These are phyloP conservation scores for Parotia lawesii DNA, from an alignment of 2,113 vertebrate genomes.

Conservation along the genomic window DNA sequence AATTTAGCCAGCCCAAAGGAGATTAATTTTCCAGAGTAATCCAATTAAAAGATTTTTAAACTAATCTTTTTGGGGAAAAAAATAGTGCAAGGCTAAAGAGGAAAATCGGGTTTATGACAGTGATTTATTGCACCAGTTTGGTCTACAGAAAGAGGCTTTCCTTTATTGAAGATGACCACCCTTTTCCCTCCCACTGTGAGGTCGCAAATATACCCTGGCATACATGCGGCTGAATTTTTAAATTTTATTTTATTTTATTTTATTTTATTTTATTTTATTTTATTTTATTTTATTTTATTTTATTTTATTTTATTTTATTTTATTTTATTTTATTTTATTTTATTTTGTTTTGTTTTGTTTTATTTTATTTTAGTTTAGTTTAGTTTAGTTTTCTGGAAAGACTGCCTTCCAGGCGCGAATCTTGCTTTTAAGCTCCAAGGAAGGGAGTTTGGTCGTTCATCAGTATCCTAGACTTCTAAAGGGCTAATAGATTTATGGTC, in stretches of 20 bases:
- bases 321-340: neutral
- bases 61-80: constrained; percentile 36
- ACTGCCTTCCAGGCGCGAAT: neutral
- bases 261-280: neutral
- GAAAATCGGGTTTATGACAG: constrained; percentile 42
- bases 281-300: neutral
- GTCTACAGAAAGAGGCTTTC: neutral
- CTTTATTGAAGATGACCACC: constrained; percentile 6
- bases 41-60: constrained; percentile 80
- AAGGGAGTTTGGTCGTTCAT: constrained; percentile 33
- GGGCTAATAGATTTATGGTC: constrained; percentile 91
- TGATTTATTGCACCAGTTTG: constrained; percentile 50
- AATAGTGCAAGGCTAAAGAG: constrained; percentile 2
- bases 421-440: neutral
- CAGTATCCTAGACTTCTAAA: constrained; percentile 78
- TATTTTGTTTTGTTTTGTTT: neutral
- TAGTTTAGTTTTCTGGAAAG: neutral
- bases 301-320: neutral
- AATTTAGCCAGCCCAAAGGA: constrained; percentile 69
- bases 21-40: constrained; percentile 75
- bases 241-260: neutral
- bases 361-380: neutral
- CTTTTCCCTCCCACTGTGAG: neutral
- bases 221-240: neutral
- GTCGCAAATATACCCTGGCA: neutral